phyloP scores from a whole-genome alignment of 2,797 vertebrate genomes.

The Simalia tracyae region DNA sequence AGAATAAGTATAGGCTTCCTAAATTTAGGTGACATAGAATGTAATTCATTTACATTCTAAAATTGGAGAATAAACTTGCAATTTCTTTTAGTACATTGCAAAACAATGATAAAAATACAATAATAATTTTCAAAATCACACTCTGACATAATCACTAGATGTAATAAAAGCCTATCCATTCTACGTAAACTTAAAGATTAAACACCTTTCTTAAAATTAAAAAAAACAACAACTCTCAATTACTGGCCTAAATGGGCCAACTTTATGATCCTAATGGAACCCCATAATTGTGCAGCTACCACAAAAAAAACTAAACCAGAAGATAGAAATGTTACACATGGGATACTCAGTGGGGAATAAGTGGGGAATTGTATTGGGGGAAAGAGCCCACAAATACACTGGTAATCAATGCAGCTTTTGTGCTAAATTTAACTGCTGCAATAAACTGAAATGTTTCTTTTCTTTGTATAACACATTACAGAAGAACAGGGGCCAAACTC shows the following conservation, averaged over 20 bases:
- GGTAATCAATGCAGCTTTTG: not conserved
- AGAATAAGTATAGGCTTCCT: not conserved
- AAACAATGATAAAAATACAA: not conserved
- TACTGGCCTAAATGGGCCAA: not conserved
- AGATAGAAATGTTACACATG: not conserved
- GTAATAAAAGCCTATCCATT: not conserved
- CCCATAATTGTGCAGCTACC: not conserved
- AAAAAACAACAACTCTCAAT: not conserved
- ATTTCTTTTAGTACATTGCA: not conserved
- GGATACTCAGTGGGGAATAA: not conserved
- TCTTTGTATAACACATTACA: not conserved
- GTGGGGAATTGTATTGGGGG: not conserved
- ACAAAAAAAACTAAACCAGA: not conserved
- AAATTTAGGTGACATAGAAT: not conserved
- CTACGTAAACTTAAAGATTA: not conserved
- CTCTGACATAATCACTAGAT: not conserved
- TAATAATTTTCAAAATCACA: not conserved
- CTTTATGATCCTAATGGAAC: not conserved
- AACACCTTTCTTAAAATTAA: not conserved
- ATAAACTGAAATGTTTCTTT: not conserved
- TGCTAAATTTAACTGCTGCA: not conserved
- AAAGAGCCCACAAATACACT: not conserved
- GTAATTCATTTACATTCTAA: not conserved
- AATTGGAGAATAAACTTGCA: not conserved
- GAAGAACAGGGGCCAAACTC: not conserved